These are phyloP conservation scores for Rhogogaster chlorosoma DNA, from an alignment of 2,888 invertebrate genomes.

Conservation along the genomic window DNA sequence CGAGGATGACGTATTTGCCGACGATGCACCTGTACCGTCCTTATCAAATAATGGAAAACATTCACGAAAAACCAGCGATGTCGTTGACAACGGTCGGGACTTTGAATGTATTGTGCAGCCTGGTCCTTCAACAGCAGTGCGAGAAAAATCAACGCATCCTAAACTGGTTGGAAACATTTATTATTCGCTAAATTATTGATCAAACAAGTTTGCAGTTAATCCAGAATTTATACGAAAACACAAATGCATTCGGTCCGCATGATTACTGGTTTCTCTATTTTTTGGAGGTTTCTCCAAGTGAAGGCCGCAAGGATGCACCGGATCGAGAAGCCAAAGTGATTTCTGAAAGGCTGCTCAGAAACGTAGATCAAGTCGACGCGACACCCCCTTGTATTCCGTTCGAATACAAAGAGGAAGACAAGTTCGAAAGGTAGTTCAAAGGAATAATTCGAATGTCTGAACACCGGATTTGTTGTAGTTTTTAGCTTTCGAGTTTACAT, in stretches of 20 bases:
- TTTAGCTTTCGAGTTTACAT: background rate
- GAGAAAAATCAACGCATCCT: conserved; percentile 33
- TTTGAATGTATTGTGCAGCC: conserved; percentile 43
- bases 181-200: background rate
- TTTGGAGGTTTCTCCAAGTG: conserved; percentile 64
- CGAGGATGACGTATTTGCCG: background rate
- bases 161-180: conserved; percentile 55
- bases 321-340: conserved; percentile 53
- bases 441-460: background rate
- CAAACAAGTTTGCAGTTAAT: background rate
- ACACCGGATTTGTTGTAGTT: background rate
- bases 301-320: conserved; percentile 62
- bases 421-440: background rate
- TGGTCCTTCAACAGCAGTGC: conserved; percentile 58
- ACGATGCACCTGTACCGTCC: background rate
- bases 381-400: background rate
- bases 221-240: background rate
- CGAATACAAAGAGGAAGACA: background rate
- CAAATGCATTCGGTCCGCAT: background rate
- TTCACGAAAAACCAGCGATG: conserved; percentile 65
- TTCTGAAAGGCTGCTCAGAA: conserved; percentile 57
- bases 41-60: conserved; percentile 56
- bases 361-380: conserved; percentile 53
- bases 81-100: conserved; percentile 66
- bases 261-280: background rate